Evolutionary conservation across 2,113 vertebrate genomes (phyloP).

Genomic region (Albula glossodonta): DNA sequence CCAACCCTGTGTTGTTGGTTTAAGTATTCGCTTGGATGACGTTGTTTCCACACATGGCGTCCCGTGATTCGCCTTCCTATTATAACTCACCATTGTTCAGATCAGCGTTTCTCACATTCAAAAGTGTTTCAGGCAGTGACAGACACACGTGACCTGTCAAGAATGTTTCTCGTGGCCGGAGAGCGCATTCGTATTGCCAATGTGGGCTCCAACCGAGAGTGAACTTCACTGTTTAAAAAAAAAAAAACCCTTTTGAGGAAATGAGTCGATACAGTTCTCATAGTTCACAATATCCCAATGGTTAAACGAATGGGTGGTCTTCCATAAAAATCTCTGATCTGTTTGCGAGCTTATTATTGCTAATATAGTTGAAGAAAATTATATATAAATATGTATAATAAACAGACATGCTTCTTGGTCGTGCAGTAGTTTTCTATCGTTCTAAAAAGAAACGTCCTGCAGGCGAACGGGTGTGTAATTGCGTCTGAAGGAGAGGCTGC

Average conservation of each 20-base stretch:
- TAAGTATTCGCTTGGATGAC: slow-evolving; percentile 42
- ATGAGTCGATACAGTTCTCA: background rate
- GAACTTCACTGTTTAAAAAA: background rate
- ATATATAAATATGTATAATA: background rate
- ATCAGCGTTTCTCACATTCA: slow-evolving; percentile 31
- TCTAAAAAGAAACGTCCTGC: background rate
- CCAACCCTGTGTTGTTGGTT: background rate
- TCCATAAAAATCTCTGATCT: background rate
- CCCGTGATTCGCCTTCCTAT: slow-evolving; percentile 59
- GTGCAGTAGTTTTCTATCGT: background rate
- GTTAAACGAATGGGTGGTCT: background rate
- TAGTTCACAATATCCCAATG: background rate
- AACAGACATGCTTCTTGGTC: background rate
- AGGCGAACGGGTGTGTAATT: slow-evolving; percentile 28
- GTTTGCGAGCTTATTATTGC: background rate
- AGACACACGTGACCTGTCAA: slow-evolving; percentile 41
- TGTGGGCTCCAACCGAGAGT: background rate
- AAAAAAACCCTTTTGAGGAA: background rate
- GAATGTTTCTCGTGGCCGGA: slow-evolving; percentile 24
- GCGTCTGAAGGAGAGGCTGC: slow-evolving; percentile 22
- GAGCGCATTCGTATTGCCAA: background rate
- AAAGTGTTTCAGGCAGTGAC: slow-evolving; percentile 32
- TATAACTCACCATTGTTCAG: slow-evolving; percentile 43
- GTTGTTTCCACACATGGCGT: slow-evolving; percentile 49
- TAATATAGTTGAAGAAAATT: background rate